Evolutionary conservation across 2,888 invertebrate species (phyloP), one percentile per base, ranked within the genome.

Genomic region (Epinotia bilunana): DNA sequence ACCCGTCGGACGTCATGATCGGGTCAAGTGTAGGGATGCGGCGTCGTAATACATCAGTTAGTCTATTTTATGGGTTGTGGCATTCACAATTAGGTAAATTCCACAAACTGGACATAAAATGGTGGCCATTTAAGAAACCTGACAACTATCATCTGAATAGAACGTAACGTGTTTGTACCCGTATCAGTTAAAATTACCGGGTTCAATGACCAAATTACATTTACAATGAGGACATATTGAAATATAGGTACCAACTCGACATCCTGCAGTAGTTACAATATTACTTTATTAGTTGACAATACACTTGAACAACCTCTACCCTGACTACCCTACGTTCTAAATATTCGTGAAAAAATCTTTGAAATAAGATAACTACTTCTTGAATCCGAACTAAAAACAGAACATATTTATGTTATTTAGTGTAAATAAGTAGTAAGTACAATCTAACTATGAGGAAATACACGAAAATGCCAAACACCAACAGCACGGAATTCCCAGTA

Each of bases 1-100:
- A 87, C 82, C 77, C 81, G 80, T 78, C 81, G 82, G 20, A 71
- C 76, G 81, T 80, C 83, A 80, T 81, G 80, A 80, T 78, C 76
- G 77, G 81, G 79, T 78, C 81, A 79, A 79, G 76, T 72, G 76
- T 81, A 73, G 81, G 80, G 72, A 76, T 78, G 77, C 77, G 80
- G 79, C n/a, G 65, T 12, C n/a, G 65, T 12, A 53, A 33, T 65
- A 64, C 23, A 64, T 64, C 53, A 53, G 16, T 53, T n/a, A 53
- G n/a, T 53, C 53, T 53, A 53, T 2, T 53, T 53, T 53, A 53
- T 53, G 53, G n/a, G n/a, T n/a, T 53, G 53, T 49, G 16, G 16
- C 33, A 33, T 33, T 6, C 33, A 7, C 6, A 33, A 7, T 33
- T 33, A n/a, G n/a, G n/a, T n/a, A 7, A 5, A 33, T 1, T 33